Conservation (phyloP, 2,113 vertebrate genomes). For the Gymnogyps californianus region DNA sequence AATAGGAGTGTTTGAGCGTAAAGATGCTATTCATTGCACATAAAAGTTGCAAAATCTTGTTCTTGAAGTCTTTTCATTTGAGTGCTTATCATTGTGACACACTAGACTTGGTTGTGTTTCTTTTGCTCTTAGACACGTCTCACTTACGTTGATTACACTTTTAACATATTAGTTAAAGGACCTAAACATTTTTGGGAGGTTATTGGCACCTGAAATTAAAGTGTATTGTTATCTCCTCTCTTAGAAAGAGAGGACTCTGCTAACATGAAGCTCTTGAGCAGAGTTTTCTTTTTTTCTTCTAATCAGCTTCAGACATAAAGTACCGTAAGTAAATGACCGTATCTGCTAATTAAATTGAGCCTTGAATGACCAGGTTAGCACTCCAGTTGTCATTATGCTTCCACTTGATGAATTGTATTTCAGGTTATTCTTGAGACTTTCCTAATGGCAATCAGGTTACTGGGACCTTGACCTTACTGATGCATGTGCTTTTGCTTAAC, state of each 20-base stretch:
- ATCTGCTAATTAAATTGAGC: slow-evolving; percentile 26
- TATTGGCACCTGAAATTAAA: slow-evolving; percentile 22
- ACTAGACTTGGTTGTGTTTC: neutral
- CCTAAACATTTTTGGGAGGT: neutral
- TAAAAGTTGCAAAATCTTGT: neutral
- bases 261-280: neutral
- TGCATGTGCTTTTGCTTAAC: neutral
- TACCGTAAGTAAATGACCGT: neutral
- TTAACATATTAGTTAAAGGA: neutral
- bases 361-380: slow-evolving; percentile 11
- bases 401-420: slow-evolving; percentile 39
- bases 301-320: slow-evolving; percentile 1
- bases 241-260: neutral
- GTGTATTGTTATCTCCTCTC: slow-evolving; percentile 8
- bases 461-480: neutral
- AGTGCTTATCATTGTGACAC: neutral
- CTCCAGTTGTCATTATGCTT: slow-evolving; percentile 47
- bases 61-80: neutral
- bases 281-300: slow-evolving; percentile 4
- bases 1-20: neutral
- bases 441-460: neutral
- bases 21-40: neutral
- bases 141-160: neutral
- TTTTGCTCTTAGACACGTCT: neutral
- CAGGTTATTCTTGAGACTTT: neutral